Conservation (phyloP, 2,888 invertebrate species). For the Eledona agricola region DNA sequence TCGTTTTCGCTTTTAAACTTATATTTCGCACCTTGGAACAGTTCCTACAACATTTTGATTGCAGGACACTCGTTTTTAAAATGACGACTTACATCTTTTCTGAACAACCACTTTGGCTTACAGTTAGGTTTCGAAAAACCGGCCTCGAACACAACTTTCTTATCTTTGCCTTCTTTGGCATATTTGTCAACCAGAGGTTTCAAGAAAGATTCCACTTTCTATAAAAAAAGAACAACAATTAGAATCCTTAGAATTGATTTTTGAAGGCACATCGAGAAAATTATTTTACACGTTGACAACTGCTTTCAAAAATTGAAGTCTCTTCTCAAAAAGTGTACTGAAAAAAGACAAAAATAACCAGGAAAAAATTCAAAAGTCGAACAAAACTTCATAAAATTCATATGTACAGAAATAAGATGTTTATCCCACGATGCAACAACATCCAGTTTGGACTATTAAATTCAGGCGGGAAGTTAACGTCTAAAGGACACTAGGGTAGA, state of each 20-base stretch:
- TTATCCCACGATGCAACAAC: conserved; percentile 55
- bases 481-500: conserved; percentile 23
- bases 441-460: conserved; percentile 47
- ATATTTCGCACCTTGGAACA: conserved; percentile 95
- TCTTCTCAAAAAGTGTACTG: conserved; percentile 54
- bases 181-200: conserved; percentile 94
- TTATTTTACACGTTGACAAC: conserved; percentile 44
- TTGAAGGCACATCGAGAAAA: conserved; percentile 40
- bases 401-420: conserved; percentile 42
- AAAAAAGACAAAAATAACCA: conserved; percentile 48
- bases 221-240: conserved; percentile 47
- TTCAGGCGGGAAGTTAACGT: conserved; percentile 31
- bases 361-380: conserved; percentile 47
- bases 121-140: conserved; percentile 96
- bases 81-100: conserved; percentile 83
- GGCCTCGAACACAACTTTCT: conserved; percentile 91
- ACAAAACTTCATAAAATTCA: conserved; percentile 44
- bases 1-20: conserved; percentile 95
- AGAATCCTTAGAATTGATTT: conserved; percentile 35
- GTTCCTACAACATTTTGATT: conserved; percentile 70
- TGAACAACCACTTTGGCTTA: conserved; percentile 91
- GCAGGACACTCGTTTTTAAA: conserved; percentile 4
- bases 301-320: conserved; percentile 53
- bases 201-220: conserved; percentile 95
- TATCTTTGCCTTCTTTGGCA: conserved; percentile 95